Evolutionary conservation across 1,140 invertebrate species (phyloP).

Genomic region (Magallana gigas): DNA sequence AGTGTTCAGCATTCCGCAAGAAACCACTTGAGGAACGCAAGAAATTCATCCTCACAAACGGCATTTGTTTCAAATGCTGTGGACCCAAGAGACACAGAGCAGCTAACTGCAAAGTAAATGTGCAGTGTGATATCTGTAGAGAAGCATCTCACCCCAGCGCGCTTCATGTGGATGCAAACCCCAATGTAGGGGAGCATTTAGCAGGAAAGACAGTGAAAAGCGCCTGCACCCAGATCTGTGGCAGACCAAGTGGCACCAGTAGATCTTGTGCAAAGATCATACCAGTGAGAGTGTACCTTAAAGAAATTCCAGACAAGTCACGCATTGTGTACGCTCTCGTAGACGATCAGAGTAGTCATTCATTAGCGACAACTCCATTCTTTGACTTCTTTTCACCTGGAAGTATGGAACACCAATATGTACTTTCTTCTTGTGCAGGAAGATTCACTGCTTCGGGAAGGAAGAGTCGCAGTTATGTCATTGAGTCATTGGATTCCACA

Average conservation of each 20-base stretch:
- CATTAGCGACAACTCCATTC: no score
- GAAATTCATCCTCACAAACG: slow-evolving; percentile 18
- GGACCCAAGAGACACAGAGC: not conserved
- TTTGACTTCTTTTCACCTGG: no score
- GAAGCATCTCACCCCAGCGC: slow-evolving; percentile 1
- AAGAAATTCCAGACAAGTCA: not conserved
- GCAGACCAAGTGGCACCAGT: not conserved
- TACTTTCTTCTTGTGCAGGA: not conserved
- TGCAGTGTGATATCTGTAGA: slow-evolving; percentile 35
- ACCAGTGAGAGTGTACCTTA: slow-evolving; percentile 13
- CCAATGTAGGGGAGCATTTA: not conserved
- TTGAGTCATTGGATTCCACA: slow-evolving; percentile 9
- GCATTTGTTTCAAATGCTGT: slow-evolving; percentile 32
- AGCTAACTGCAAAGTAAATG: slow-evolving; percentile 7
- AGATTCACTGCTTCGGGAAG: slow-evolving; percentile 1
- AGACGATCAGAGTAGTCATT: slow-evolving; percentile 46
- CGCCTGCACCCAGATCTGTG: slow-evolving; percentile 35
- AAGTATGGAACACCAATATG: no score
- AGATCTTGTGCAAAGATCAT: slow-evolving; percentile 48
- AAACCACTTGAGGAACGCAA: slow-evolving; percentile 34
- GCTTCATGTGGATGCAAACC: not conserved
- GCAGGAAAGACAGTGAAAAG: not conserved
- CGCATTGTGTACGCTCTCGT: slow-evolving; percentile 41
- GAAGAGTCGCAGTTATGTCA: not conserved
- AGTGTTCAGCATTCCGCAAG: not conserved